Conservation (phyloP, 2,888 invertebrate species). For the Nomada fucata region DNA sequence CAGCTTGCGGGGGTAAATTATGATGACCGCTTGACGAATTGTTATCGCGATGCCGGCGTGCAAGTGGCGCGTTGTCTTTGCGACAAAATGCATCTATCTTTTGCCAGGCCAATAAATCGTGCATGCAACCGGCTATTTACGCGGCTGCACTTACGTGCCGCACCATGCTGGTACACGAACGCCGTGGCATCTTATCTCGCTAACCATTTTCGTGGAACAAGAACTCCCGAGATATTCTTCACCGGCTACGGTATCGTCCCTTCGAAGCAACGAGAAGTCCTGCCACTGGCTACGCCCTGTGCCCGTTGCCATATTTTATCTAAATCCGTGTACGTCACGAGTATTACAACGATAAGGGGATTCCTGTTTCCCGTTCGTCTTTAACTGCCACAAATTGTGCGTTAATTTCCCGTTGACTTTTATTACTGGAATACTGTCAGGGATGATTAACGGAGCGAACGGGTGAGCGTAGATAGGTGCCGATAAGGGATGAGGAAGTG, state of each 20-base stretch:
- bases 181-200: conserved; percentile 60
- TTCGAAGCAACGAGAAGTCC: conserved; percentile 12
- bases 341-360: conserved; percentile 21
- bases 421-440: background rate
- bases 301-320: conserved; percentile 37
- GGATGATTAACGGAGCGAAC: background rate
- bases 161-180: conserved; percentile 30
- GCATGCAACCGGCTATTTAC: conserved; percentile 62
- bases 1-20: conserved; percentile 35
- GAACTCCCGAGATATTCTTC: conserved; percentile 58
- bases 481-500: background rate
- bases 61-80: conserved; percentile 49
- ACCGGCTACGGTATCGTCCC: conserved; percentile 26
- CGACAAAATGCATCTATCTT: conserved; percentile 59
- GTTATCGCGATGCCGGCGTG: conserved; percentile 47
- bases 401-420: background rate
- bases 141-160: conserved; percentile 45
- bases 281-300: background rate
- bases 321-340: conserved; percentile 22
- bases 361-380: background rate
- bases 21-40: conserved; percentile 54
- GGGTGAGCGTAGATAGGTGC: too few species aligned
- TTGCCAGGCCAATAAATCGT: conserved; percentile 60
- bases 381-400: conserved; percentile 23
- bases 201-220: conserved; percentile 62